Conservation (phyloP, 2,113 vertebrate genomes). For the Probosciger aterrimus region DNA sequence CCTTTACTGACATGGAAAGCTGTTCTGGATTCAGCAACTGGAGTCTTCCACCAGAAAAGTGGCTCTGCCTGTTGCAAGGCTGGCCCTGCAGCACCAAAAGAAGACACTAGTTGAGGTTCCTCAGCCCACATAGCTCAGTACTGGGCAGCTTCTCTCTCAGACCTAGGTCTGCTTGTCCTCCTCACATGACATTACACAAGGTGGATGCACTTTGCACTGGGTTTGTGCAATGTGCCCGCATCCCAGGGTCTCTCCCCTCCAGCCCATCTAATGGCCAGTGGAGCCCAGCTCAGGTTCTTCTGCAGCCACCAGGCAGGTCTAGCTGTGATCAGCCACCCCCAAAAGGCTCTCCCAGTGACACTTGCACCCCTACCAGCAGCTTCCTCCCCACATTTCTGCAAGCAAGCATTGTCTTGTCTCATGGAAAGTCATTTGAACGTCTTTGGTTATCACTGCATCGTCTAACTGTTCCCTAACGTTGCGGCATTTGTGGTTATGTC, state of each 20-base stretch:
- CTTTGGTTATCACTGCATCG: neutral
- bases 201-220: neutral
- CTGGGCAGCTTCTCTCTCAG: neutral
- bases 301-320: neutral
- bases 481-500: neutral
- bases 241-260: rapidly evolving
- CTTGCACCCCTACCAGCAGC: neutral
- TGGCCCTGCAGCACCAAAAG: neutral
- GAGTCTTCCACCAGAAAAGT: neutral
- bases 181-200: too few relatives aligned
- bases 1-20: neutral
- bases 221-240: neutral
- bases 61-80: neutral
- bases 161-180: neutral
- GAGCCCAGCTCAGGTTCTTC: neutral
- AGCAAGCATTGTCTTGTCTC: neutral
- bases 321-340: neutral
- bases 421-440: neutral
- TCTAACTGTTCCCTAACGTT: neutral
- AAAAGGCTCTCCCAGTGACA: neutral
- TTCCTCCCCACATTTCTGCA: neutral
- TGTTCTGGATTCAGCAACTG: neutral
- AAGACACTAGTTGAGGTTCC: neutral
- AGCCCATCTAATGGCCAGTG: rapidly evolving
- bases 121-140: neutral